phyloP scores from a whole-genome alignment of 2,797 vertebrate species.

The Rhinella marina region DNA sequence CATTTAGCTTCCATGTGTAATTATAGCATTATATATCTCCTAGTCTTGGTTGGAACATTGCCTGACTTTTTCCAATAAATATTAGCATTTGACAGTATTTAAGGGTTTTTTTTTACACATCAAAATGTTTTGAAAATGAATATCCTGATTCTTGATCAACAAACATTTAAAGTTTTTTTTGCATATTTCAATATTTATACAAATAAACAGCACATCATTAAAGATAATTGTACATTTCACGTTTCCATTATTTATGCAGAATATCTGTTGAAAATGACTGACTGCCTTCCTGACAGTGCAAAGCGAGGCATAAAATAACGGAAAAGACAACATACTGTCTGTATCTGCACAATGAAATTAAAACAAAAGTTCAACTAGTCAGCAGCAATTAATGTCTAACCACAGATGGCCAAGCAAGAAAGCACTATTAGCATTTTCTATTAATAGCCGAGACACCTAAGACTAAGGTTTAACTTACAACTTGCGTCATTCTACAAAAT shows the following conservation, averaged over 20 bases:
- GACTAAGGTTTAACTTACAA: conserved; percentile 46
- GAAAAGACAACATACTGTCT: conserved; percentile 61
- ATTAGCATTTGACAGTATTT: background rate
- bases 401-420: conserved; percentile 65
- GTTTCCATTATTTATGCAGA: conserved; percentile 4
- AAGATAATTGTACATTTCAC: background rate
- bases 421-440: conserved; percentile 60
- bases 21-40: background rate
- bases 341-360: conserved; percentile 63
- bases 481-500: conserved; percentile 12
- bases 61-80: background rate
- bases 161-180: background rate
- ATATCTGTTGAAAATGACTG: conserved; percentile 22
- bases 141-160: background rate
- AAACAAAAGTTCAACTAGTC: conserved; percentile 63
- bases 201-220: background rate
- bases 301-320: conserved; percentile 58
- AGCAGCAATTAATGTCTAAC: conserved; percentile 65
- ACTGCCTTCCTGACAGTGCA: conserved; percentile 5
- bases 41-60: background rate
- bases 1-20: background rate
- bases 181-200: background rate
- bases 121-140: background rate
- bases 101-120: background rate
- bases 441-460: conserved; percentile 66